Base-by-base conservation (phyloP, 2,797 vertebrate genomes). In the Thripadectes ignobilis region DNA sequence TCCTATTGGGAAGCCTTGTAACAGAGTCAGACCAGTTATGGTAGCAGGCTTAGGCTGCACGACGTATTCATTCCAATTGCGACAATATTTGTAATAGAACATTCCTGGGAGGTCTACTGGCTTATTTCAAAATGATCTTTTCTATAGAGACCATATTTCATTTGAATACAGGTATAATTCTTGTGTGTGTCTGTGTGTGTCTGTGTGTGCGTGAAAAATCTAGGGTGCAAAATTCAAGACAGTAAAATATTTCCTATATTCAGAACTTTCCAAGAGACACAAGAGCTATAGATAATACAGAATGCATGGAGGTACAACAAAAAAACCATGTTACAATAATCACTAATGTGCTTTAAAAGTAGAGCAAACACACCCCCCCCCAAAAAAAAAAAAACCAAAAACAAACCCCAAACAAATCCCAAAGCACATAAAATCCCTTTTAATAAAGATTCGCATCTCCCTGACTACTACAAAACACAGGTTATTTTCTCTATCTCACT, bases 61-160 rank as follows among this genome's bases (percentile, higher is more conserved):
- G 58, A 94, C 65, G 36, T 66, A 58, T 91, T 91, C 61, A 62
- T 94, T 91, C 76, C 92, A 88, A 59, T 55, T 51, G 41, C 0
- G 11, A 78, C 73, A 94, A 76, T 96, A 96, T 96, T 96, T 96
- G 92, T 86, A 94, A 78, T 81, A 95, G 61, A 92, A 78, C 72
- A 93, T 96, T 96, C 89, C 91, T 93, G n/a, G 66, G 81, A 88
- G 36, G 87, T 83, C 89, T 93, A 41, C 95, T 96, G 95, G 87
- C 36, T 96, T 95, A 76, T 95, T 95, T 97, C 85, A 96, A 81
- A 62, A 81, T 39, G 23, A 66, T 81, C 10, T 66, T 89, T 91
- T 89, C 76, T 45, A 85, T 69, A 92, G 72, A 88, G 24, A 46
- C 27, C 10, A 1, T 92, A 48, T 79, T 92, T 94, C 51, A 39